Conservation (phyloP, 2,888 invertebrate species). For the Eumacrocentrus americanus region DNA sequence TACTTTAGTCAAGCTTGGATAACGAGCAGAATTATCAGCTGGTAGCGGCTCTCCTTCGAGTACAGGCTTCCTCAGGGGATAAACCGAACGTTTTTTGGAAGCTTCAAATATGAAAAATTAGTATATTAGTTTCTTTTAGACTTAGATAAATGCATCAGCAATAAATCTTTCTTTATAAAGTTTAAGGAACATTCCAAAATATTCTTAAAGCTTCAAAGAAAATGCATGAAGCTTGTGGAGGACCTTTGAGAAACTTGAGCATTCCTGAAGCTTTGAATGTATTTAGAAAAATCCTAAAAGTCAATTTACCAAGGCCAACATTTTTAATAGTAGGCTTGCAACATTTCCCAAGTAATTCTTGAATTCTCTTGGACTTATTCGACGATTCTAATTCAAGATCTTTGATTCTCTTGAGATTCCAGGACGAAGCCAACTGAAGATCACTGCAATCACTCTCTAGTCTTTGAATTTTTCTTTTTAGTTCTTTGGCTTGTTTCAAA, state of each 20-base stretch:
- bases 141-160: not conserved
- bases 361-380: constrained; percentile 64
- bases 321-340: constrained; percentile 56
- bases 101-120: constrained; percentile 40
- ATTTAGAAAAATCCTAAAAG: constrained; percentile 5
- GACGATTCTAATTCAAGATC: constrained; percentile 69
- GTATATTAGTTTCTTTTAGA: not conserved
- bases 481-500: constrained; percentile 64
- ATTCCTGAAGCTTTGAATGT: too few species aligned
- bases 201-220: too few species aligned
- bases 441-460: constrained; percentile 69
- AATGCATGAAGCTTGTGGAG: too few species aligned
- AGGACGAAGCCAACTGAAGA: constrained; percentile 66
- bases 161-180: too few species aligned
- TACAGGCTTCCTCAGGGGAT: constrained; percentile 52
- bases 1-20: constrained; percentile 43
- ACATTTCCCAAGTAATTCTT: constrained; percentile 62
- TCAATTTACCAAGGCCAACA: constrained; percentile 45
- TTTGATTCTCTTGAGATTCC: constrained; percentile 67
- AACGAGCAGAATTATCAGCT: constrained; percentile 1
- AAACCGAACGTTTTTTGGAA: constrained; percentile 50
- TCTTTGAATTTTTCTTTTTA: constrained; percentile 63
- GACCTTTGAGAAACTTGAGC: too few species aligned
- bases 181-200: too few species aligned
- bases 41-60: constrained; percentile 53